Evolutionary conservation across 1,140 invertebrate species (phyloP).

Genomic region (Micrasema longulum): DNA sequence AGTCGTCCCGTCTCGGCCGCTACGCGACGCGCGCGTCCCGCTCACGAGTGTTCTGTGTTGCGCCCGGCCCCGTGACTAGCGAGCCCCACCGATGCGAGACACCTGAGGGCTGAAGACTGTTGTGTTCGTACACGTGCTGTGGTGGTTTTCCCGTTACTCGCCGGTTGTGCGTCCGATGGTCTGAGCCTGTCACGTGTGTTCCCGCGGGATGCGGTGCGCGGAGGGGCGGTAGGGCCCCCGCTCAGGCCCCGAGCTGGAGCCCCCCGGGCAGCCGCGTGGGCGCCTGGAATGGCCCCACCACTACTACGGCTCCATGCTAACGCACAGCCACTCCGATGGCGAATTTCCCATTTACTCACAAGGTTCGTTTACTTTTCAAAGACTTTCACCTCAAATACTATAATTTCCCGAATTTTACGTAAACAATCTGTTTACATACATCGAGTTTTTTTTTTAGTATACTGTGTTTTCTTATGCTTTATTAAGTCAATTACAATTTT

Average conservation of each 20-base stretch:
- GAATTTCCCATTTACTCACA: slow-evolving; percentile 81
- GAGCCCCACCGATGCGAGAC: not conserved
- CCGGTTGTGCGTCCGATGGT: not conserved
- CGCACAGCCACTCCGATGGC: slow-evolving; percentile 83
- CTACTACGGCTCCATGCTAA: slow-evolving; percentile 76
- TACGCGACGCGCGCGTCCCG: slow-evolving; percentile 37
- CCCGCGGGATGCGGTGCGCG: not conserved
- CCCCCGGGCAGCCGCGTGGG: slow-evolving; percentile 59
- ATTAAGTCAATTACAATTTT: too few species aligned
- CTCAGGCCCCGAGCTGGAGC: slow-evolving; percentile 60
- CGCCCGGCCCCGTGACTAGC: not conserved
- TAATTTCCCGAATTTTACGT: too few species aligned
- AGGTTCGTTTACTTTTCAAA: too few species aligned
- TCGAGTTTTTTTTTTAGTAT: too few species aligned
- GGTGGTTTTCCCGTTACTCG: not conserved
- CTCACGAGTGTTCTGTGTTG: slow-evolving; percentile 7
- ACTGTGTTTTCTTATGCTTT: too few species aligned
- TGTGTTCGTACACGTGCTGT: slow-evolving; percentile 2
- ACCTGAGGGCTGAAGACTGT: not conserved
- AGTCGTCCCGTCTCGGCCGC: slow-evolving; percentile 26
- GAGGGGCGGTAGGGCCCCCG: slow-evolving; percentile 19
- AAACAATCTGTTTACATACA: too few species aligned
- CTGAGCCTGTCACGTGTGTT: too few species aligned
- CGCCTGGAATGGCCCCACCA: slow-evolving; percentile 61
- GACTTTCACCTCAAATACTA: too few species aligned